Base-by-base conservation (phyloP, 2,888 invertebrate species). In the Thymelicus acteon region DNA sequence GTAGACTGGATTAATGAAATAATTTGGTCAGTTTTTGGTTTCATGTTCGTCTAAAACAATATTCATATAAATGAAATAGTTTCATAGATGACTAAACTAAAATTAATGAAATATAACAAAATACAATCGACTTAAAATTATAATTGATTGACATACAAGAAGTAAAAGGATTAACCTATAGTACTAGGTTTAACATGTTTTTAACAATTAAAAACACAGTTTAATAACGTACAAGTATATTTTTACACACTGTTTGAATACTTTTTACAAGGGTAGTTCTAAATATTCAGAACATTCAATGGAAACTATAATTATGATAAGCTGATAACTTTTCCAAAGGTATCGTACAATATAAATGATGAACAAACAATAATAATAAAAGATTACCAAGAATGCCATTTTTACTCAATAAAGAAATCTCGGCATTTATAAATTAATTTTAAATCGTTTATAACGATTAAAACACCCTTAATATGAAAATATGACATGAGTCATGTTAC, bases 401-500 rank as follows among this genome's bases (percentile, higher is more conserved):
- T 31, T 12, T 44, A 44, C 10, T 44, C 44, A 10, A 12, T 44
- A 52, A 15, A 49, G 49, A 54, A 24, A 54, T 24, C 10, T 54
- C 12, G 24, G 7, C 6, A 52, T 54, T 54, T 54, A 24, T 12
- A 7, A 39, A 31, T 13, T 13, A 62, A 52, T 19, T 78, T 81
- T 76, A 77, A 74, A 85, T 87, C 86, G 84, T 87, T 87, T 77
- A 58, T 72, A 87, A 87, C 86, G 87, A 86, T 85, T 62, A 76
- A 70, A 72, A 60, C 7, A 65, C 57, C 6, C 15, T 67, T 39
- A 19, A 8, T 13, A 10, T 19, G 49, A 52, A 12, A 15, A 44
- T 44, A 7, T 31, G 44, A 65, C 10, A 62, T 40, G 31, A 31
- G 3, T 31, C 31, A 31, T 31, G 31, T 31, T 5, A 31, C 5